These are phyloP conservation scores for Blastomussa wellsi DNA, from an alignment of 92 coral and sea anemone species.

Conservation along the genomic window DNA sequence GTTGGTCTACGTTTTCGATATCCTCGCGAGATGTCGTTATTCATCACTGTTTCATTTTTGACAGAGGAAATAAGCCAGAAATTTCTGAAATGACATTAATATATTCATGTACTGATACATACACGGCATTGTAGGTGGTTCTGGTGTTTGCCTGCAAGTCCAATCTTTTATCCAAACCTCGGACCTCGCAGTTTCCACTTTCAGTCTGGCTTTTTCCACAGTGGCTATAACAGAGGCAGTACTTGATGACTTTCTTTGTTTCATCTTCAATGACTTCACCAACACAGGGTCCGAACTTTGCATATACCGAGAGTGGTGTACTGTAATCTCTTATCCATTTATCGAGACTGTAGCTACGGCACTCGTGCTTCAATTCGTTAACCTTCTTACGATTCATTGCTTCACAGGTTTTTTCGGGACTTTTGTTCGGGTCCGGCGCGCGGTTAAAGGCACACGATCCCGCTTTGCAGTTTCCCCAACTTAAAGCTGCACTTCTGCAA, in stretches of 20 bases:
- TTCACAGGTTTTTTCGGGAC: slow-evolving; percentile 32
- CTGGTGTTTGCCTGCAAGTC: neutral
- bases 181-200: slow-evolving; percentile 1
- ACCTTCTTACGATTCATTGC: slow-evolving; percentile 33
- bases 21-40: too few species aligned
- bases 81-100: neutral
- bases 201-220: slow-evolving; percentile 20
- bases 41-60: too few species aligned
- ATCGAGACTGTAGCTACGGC: slow-evolving; percentile 38
- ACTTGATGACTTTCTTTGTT: slow-evolving; percentile 38
- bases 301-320: slow-evolving; percentile 18
- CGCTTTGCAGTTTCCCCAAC: slow-evolving; percentile 50
- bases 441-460: slow-evolving; percentile 30
- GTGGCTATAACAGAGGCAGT: slow-evolving; percentile 25
- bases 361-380: slow-evolving; percentile 14
- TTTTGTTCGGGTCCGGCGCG: slow-evolving; percentile 44
- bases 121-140: slow-evolving; percentile 7
- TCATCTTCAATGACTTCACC: slow-evolving; percentile 30
- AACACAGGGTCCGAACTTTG: slow-evolving; percentile 49
- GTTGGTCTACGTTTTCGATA: too few species aligned
- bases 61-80: too few species aligned
- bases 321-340: slow-evolving; percentile 44
- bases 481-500: slow-evolving; percentile 37
- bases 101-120: neutral
- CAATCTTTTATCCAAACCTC: slow-evolving; percentile 12